These are phyloP conservation scores for Hemistola chrysoprasaria DNA, from an alignment of 2,888 invertebrate genomes.

Conservation along the genomic window DNA sequence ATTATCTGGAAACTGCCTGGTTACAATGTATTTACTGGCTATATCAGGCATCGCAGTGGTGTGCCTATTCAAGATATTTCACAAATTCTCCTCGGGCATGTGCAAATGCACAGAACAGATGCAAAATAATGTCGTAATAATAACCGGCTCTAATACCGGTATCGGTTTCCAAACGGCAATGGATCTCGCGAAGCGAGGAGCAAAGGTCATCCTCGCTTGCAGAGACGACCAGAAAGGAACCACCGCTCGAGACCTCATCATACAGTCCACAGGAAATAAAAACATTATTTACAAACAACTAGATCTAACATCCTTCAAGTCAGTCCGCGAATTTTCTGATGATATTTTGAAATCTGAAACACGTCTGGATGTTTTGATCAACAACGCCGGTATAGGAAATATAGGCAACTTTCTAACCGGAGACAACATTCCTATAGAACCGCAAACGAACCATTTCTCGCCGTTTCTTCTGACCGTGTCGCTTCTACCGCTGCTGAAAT, in stretches of 20 bases:
- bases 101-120: constrained; percentile 36
- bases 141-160: constrained; percentile 57
- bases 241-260: constrained; percentile 80
- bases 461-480: constrained; percentile 94
- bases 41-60: constrained; percentile 10
- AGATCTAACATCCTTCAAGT: constrained; percentile 87
- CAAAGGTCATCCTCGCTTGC: constrained; percentile 78
- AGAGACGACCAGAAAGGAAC: constrained; percentile 53
- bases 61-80: constrained; percentile 29
- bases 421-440: constrained; percentile 91
- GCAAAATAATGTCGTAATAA: constrained; percentile 50
- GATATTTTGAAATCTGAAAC: constrained; percentile 86
- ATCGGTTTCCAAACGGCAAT: constrained; percentile 56
- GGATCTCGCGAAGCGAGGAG: constrained; percentile 69
- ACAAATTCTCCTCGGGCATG: constrained; percentile 34
- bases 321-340: constrained; percentile 89
- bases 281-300: constrained; percentile 85
- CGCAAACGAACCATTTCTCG: constrained; percentile 95
- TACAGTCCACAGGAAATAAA: constrained; percentile 83
- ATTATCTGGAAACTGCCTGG: no score
- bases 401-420: constrained; percentile 84
- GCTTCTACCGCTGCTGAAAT: constrained; percentile 87
- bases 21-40: constrained; percentile 26
- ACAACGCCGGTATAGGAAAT: constrained; percentile 91
- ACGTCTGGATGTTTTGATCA: constrained; percentile 88